Percentiles rank a stretch among this genome's conserved stretches.
Evolutionary conservation across 2,888 invertebrate species (phyloP).

Genomic region (Chloromyia formosa): DNA sequence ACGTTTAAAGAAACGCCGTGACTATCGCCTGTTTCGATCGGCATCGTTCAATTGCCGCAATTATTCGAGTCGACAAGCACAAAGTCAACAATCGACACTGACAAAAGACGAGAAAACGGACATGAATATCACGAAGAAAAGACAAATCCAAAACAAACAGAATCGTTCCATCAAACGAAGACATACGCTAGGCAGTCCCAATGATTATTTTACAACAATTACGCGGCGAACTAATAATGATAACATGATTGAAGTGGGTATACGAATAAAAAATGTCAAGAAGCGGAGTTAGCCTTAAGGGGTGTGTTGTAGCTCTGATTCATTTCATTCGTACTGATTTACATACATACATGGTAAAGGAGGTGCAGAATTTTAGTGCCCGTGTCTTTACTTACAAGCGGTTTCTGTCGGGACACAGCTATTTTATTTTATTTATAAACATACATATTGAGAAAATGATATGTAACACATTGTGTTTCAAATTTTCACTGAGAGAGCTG

Average conservation of each 20-base stretch:
- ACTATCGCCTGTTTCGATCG: constrained; percentile 62
- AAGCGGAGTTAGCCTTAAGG: constrained; percentile 37
- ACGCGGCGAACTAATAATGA: constrained; percentile 53
- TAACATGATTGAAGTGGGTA: constrained; percentile 62
- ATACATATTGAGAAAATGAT: too few species aligned
- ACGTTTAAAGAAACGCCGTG: constrained; percentile 62
- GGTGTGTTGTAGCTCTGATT: constrained; percentile 1
- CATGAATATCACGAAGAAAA: constrained; percentile 79
- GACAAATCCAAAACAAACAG: constrained; percentile 67
- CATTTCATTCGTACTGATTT: constrained; percentile 5
- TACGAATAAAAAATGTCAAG: constrained; percentile 59
- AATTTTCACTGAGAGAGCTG: too few species aligned
- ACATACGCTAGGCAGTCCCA: constrained; percentile 93
- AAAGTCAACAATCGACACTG: constrained; percentile 58
- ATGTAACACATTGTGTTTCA: too few species aligned
- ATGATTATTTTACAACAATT: constrained; percentile 69
- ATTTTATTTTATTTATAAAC: too few species aligned
- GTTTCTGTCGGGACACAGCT: too few species aligned
- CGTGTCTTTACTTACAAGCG: too few species aligned
- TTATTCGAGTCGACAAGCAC: constrained; percentile 54
- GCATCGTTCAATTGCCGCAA: constrained; percentile 64
- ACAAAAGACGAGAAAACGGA: constrained; percentile 82
- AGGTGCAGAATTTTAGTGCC: not conserved
- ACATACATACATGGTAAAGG: not conserved
- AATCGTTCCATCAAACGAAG: constrained; percentile 81